Evolutionary conservation across 2,113 vertebrate genomes (phyloP).

Genomic region (Jacana jacana): DNA sequence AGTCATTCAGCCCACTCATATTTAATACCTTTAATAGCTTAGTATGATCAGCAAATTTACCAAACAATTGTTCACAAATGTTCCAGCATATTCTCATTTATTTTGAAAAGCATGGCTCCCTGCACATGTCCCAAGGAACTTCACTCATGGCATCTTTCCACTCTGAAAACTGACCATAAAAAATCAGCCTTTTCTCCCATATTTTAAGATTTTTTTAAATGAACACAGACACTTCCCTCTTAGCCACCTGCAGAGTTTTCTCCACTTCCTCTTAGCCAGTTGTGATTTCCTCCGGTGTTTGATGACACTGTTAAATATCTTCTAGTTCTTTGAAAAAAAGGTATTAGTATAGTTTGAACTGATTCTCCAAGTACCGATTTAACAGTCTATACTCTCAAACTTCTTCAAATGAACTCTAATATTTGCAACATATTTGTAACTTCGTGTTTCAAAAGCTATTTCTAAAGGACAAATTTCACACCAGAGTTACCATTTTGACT

Average conservation of each 20-base stretch:
- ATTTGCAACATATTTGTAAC: background rate
- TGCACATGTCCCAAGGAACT: background rate
- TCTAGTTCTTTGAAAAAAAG: background rate
- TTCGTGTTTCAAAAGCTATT: background rate
- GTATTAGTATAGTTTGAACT: background rate
- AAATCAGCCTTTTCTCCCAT: background rate
- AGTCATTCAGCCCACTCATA: background rate
- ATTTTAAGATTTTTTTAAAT: background rate
- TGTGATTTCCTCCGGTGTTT: background rate
- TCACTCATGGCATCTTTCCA: background rate
- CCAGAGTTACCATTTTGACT: background rate
- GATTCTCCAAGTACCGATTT: background rate
- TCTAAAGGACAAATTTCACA: background rate
- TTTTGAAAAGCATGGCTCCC: background rate
- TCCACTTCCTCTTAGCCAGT: background rate
- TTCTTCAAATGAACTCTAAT: background rate
- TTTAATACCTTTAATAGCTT: background rate
- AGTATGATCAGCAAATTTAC: background rate
- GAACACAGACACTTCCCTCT: background rate
- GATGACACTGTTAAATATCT: fast-evolving
- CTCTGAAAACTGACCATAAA: background rate
- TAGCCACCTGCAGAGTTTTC: background rate
- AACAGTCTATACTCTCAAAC: background rate
- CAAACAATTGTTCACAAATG: background rate
- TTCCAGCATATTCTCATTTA: background rate